Conservation (phyloP, 2,888 invertebrate species). For the Lysandra coridon region DNA sequence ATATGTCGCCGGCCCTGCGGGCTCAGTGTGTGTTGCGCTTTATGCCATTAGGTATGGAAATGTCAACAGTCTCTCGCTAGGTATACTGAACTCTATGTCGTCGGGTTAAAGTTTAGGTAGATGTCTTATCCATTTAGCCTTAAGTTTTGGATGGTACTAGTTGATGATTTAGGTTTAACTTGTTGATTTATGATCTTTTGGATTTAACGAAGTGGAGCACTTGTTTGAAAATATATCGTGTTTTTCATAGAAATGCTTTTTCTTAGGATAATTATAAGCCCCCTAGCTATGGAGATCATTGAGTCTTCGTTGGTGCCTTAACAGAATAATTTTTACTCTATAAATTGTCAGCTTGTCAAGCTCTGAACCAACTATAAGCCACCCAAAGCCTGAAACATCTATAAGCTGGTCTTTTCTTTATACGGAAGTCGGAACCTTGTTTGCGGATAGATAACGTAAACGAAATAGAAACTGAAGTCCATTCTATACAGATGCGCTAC, state of each 20-base stretch:
- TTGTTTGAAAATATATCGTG: too few relatives aligned
- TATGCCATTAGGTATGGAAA: slow-evolving; percentile 14
- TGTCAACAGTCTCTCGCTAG: neutral
- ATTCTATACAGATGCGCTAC: neutral
- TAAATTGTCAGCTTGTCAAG: too few relatives aligned
- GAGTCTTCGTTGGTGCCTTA: neutral
- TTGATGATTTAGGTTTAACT: neutral
- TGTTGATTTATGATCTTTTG: too few relatives aligned
- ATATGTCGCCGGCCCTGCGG: too few relatives aligned
- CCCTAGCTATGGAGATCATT: too few relatives aligned
- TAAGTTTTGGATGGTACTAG: neutral
- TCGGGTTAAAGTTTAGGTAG: neutral
- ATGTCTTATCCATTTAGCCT: neutral
- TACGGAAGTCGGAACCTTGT: neutral
- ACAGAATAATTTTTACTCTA: too few relatives aligned
- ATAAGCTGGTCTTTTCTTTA: neutral
- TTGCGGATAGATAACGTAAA: neutral
- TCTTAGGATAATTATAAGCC: too few relatives aligned
- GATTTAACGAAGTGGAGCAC: too few relatives aligned
- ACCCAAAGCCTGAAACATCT: neutral
- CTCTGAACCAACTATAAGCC: neutral
- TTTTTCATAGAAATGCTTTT: too few relatives aligned
- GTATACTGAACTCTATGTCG: neutral
- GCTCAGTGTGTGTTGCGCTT: too few relatives aligned
- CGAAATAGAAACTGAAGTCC: neutral